Base-by-base conservation (phyloP, 2,113 vertebrate genomes). In the Nycticryphes semicollaris region DNA sequence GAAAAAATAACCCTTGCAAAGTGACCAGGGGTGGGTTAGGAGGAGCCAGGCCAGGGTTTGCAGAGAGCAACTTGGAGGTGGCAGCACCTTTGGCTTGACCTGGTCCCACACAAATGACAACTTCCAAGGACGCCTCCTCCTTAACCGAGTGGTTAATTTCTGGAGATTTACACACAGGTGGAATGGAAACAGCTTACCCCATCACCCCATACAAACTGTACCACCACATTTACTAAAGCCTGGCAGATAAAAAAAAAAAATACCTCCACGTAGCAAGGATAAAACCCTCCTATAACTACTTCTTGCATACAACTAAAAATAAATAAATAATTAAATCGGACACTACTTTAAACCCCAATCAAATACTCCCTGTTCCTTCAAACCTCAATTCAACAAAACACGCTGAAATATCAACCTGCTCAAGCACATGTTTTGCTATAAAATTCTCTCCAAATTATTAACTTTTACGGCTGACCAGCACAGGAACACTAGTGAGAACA, bases 81-180 rank as follows among this genome's bases (percentile, higher is more conserved):
- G 78, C 0, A 1, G 2, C n/a, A 72, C 68, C 51, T 92, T 45
- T 41, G 0, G 0, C 19, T 12, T 75, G 73, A 53, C 69, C 48
- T 33, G 66, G 41, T 25, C 59, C 56, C 53, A 68, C 2, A 2
- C 1, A 35, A 82, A 57, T 2, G 27, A 89, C 7, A 24, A 24
- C 82, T 76, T 85, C 54, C 87, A 91, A 87, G 48, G 83, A 92
- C 73, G 59, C 16, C 35, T 86, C 86, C 93, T 97, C 88, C 94
- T 94, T 9, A 87, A 76, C 80, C 14, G 37, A 27, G 60, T 53
- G 45, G 91, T 89, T 87, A 43, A 43, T 39, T 73, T 68, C 24
- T 63, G 31, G 70, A 80, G 64, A 96, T 94, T 95, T 90, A 94
- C 63, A 69, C 30, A 70, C 85, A 91, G 81, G 92, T 80, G 70